phyloP scores from a whole-genome alignment of 2,797 vertebrate species.

The Syndactyla subalaris region DNA sequence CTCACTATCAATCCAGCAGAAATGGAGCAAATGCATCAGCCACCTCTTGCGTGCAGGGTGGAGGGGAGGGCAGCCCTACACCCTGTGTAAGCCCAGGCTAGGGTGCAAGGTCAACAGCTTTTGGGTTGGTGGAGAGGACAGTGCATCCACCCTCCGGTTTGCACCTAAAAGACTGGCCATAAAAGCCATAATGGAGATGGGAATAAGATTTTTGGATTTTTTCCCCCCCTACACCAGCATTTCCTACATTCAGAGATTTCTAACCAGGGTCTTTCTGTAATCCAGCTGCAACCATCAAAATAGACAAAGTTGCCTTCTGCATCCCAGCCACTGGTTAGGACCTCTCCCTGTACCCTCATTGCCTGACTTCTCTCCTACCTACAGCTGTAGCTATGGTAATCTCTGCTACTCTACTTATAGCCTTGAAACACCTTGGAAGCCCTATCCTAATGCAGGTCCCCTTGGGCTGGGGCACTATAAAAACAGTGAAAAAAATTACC shows the following conservation, averaged over 20 bases:
- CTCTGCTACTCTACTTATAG: background rate
- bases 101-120: background rate
- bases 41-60: fast-evolving
- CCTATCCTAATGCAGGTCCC: background rate
- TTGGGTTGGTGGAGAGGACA: background rate
- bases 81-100: background rate
- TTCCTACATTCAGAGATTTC: background rate
- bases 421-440: background rate
- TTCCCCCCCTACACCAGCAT: background rate
- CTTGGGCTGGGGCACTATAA: background rate
- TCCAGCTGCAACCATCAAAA: background rate
- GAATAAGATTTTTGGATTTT: background rate
- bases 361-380: background rate
- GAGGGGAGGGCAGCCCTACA: background rate
- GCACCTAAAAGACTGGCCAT: background rate
- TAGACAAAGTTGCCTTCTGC: background rate
- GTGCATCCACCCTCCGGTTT: background rate
- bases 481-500: background rate
- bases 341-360: background rate
- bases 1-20: background rate
- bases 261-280: background rate
- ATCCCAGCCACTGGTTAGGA: background rate
- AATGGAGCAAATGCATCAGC: background rate
- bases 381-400: background rate
- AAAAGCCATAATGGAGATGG: background rate